phyloP scores from a whole-genome alignment of 1,140 invertebrate species.

The Trichoplusia ni region DNA sequence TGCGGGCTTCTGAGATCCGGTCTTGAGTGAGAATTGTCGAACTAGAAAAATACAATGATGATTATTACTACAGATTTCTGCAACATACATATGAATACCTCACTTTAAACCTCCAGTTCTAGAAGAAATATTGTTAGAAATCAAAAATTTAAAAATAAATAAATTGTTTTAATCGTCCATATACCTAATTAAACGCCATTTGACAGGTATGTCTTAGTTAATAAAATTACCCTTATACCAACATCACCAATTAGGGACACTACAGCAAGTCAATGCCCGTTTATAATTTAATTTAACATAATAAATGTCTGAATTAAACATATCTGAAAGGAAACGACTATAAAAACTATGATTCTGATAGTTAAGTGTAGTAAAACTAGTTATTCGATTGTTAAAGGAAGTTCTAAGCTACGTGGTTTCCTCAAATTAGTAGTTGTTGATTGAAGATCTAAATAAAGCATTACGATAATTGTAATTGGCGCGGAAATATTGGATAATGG shows the following conservation, averaged over 20 bases:
- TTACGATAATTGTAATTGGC: too few relatives aligned
- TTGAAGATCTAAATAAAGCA: conserved; percentile 9
- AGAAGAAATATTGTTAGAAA: too few relatives aligned
- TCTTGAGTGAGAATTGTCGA: conserved; percentile 72
- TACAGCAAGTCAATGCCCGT: neutral
- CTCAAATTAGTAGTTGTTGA: conserved; percentile 8
- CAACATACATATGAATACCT: too few relatives aligned
- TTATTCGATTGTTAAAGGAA: conserved; percentile 15
- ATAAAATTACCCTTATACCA: too few relatives aligned
- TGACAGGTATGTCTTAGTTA: too few relatives aligned
- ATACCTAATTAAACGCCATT: too few relatives aligned
- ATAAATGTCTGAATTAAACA: neutral
- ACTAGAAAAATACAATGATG: too few relatives aligned
- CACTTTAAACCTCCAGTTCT: too few relatives aligned
- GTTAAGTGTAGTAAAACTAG: conserved; percentile 10
- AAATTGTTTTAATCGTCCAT: neutral
- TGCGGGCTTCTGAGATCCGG: conserved; percentile 81
- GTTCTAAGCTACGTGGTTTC: conserved; percentile 21
- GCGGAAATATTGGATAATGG: too few relatives aligned
- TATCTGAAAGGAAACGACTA: conserved; percentile 1
- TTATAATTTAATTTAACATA: neutral
- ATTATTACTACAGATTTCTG: too few relatives aligned
- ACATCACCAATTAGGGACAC: too few relatives aligned
- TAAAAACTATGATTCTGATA: conserved; percentile 4
- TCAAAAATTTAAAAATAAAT: conserved; percentile 23